Conservation (phyloP, 1,140 invertebrate genomes). For the Leptinotarsa defecta region DNA sequence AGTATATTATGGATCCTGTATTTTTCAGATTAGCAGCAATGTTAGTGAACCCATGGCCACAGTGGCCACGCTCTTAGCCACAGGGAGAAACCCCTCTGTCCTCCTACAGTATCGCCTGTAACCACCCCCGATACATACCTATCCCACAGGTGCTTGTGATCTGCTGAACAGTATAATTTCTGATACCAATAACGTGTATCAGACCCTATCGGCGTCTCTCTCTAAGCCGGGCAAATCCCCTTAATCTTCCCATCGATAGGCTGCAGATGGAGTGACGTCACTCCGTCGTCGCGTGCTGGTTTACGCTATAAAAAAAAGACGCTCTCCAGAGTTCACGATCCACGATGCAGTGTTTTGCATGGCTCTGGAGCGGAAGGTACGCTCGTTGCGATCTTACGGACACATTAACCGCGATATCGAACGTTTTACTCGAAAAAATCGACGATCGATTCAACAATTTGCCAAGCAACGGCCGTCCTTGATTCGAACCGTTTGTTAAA, state of each 20-base stretch:
- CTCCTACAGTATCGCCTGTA: too few species aligned
- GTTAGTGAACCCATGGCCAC: too few species aligned
- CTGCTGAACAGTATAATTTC: neutral
- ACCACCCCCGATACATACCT: neutral
- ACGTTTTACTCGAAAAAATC: neutral
- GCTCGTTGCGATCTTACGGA: neutral
- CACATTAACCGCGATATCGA: neutral
- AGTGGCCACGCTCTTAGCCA: too few species aligned
- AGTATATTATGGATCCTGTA: too few species aligned
- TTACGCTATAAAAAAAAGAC: slow-evolving; percentile 19
- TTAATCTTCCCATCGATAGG: slow-evolving; percentile 21
- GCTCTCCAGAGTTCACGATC: slow-evolving; percentile 1
- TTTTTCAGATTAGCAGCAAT: too few species aligned
- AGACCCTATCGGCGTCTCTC: neutral
- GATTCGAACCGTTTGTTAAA: slow-evolving; percentile 1
- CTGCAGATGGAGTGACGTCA: slow-evolving; percentile 19
- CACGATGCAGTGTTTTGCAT: slow-evolving; percentile 23
- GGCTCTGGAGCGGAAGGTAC: neutral
- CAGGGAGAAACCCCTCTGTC: too few species aligned
- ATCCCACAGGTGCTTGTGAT: neutral
- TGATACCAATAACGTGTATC: neutral
- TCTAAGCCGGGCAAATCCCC: neutral
- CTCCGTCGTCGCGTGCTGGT: slow-evolving; percentile 24
- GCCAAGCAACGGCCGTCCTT: neutral
- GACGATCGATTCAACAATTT: neutral